phyloP scores from a whole-genome alignment of 2,113 vertebrate genomes.

The Trichechus manatus region DNA sequence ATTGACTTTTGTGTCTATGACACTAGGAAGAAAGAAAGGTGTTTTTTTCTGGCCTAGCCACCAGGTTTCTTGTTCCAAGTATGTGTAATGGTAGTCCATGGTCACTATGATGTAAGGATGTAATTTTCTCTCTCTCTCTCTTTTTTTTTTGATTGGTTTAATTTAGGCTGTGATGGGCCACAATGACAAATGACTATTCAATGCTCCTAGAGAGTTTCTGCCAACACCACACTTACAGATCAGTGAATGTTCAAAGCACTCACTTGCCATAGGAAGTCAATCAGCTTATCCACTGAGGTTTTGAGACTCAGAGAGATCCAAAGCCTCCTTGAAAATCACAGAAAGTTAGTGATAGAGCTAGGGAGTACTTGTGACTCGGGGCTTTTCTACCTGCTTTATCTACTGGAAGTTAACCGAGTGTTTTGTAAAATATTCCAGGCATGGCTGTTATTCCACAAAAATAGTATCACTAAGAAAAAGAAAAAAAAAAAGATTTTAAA shows the following conservation, averaged over 20 bases:
- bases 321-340: not conserved
- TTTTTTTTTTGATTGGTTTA: constrained; percentile 11
- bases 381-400: not conserved
- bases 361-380: not conserved
- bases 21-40: not conserved
- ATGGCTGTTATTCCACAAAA: not conserved
- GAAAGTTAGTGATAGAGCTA: not conserved
- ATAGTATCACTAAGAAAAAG: not conserved
- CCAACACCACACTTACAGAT: not conserved
- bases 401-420: not conserved
- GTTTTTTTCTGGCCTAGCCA: not conserved
- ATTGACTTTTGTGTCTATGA: not conserved
- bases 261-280: not conserved
- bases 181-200: not conserved
- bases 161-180: not conserved
- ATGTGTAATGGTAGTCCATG: not conserved
- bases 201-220: not conserved
- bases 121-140: not conserved
- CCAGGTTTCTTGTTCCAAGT: not conserved
- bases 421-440: not conserved
- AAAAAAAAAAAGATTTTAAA: not conserved
- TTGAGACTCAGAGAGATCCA: not conserved
- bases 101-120: not conserved
- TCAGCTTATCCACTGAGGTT: not conserved
- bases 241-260: not conserved